Base-by-base conservation (phyloP, 1,140 invertebrate species). In the Apolygus lucorum region DNA sequence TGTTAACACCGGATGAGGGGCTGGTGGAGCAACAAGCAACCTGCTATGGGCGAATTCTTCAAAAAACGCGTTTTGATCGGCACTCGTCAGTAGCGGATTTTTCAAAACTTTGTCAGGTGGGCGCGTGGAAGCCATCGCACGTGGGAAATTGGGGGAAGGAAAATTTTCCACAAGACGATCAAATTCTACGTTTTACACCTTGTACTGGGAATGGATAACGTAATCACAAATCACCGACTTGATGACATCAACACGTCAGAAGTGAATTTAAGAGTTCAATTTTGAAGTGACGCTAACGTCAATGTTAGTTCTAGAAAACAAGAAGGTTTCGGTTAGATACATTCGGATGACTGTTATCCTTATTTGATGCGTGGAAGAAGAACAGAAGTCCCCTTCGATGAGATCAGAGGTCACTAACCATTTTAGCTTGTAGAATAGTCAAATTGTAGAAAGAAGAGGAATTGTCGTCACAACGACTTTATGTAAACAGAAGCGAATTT, bases 41-140 rank as follows among this genome's bases (percentile, higher is more conserved):
- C 54, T 59, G 54, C 54, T 59, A 21, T 59, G 54, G 22, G 54
- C 54, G 54, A 59, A 59, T 24, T 59, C 54, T 59, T 59, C 54
- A 4, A 59, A 59, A 59, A 59, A 59, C 11, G 54, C 11, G 22
- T 59, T 59, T 59, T 59, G 54, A 59, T 59, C 54, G 22, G 54
- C 54, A 17, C 54, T 24, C 11, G 13, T 17, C 11, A 59, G 54
- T 17, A 59, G 54, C 2, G 54, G 54, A 22, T 59, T 59, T 59
- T 59, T 59, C 22, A 59, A 11, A 4, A 59, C 54, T 59, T 59
- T 59, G 54, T 59, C 54, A 13, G 54, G 54, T 11, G 54, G 54
- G 4, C 54, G 11, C 8, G 8, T 49, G 54, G 4, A 4, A 22
- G 54, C 54, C 54, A 59, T 59, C 4, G 34, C 17, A 4, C 34